Conservation (phyloP, 2,113 vertebrate genomes). For the Dasyprocta punctata region DNA sequence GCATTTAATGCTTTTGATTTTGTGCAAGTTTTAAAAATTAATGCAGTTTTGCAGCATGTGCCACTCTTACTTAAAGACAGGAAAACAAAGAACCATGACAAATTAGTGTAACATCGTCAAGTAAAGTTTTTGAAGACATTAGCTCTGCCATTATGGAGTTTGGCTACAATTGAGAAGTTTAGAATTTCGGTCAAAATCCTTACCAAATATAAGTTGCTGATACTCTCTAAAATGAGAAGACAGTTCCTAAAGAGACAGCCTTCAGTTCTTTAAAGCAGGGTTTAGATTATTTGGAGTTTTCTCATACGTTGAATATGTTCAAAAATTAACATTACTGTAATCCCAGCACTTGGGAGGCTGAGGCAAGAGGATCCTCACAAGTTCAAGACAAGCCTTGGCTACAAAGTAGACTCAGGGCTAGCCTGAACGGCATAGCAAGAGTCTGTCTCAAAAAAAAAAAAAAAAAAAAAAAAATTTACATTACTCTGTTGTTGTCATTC, state of each 20-base stretch:
- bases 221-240: background rate
- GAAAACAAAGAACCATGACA: background rate
- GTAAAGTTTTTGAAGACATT: background rate
- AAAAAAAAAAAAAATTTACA: background rate
- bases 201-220: background rate
- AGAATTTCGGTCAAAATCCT: background rate
- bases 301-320: background rate
- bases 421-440: no score
- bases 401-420: no score
- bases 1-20: background rate
- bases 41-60: background rate
- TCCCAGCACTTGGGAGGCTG: no score
- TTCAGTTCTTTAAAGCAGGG: background rate
- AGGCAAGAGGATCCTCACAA: no score
- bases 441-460: no score
- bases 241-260: background rate
- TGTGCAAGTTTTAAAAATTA: background rate
- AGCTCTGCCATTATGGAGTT: background rate
- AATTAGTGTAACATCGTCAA: background rate
- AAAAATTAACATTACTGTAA: background rate
- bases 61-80: background rate
- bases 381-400: no score
- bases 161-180: background rate
- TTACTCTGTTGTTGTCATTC: background rate
- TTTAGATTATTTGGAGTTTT: constrained; percentile 5